Evolutionary conservation across 2,888 invertebrate species (phyloP), one percentile per base, ranked within the genome.

Genomic region (Suillia variegata): DNA sequence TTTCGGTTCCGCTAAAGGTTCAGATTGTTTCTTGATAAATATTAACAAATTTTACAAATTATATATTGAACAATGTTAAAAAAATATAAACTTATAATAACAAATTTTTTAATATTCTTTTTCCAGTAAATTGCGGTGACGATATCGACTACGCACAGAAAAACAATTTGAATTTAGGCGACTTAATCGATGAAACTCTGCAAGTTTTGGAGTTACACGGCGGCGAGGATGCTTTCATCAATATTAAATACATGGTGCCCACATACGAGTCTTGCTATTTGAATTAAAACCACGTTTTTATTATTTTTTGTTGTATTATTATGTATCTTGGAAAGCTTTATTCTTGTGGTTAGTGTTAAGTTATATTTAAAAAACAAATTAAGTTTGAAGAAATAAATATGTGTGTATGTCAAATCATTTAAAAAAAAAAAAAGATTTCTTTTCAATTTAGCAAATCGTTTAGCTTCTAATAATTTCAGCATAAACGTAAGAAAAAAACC

Each of bases 241-340:
- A 98, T 82, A 98, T 98, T 74, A 98, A 98, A 83, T 98, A 98
- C 82, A 93, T 98, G 88, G 89, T 98, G 68, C 98, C 98, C 0
- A 97, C 97, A 5, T 98, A 98, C 77, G 96, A 98, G 81, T 97
- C 97, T 1, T 94, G 93, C 76, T 87, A 92, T 72, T 85, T 89
- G 73, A 92, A 93, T 83, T 91, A 84, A 83, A 18, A 49, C 47
- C 18, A 15, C 13, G 18, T 17, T 45, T 45, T 15, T n/a, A 2
- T 24, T 26, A 52, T 47, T 57, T 34, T 48, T 53, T 49, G 18
- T 12, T 65, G 24, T 31, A 13, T n/a, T n/a, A 38, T 38, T n/a
- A n/a, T n/a, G n/a, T n/a, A 8, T 12, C 12, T 5, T 31, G 5
- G 31, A 8, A 8, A 31, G 31, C 12, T 31, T 5, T 31, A 31